Conservation (phyloP, 1,140 invertebrate species). For the Portunus trituberculatus region DNA sequence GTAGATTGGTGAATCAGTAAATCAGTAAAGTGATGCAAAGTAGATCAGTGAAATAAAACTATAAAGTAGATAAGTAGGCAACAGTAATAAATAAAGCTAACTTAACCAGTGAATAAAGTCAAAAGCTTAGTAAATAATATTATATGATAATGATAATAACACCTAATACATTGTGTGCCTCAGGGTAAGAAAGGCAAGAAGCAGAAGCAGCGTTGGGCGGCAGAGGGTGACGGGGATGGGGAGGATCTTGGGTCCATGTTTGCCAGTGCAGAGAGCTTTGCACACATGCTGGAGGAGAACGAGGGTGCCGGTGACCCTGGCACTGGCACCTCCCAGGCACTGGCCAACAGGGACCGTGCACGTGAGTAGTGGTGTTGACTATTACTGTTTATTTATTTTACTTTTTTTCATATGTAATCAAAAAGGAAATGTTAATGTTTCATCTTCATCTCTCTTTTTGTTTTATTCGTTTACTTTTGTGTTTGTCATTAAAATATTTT, state of each 20-base stretch:
- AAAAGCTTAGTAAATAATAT: too few relatives aligned
- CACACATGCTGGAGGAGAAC: slow-evolving; percentile 70
- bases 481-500: background rate
- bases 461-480: background rate
- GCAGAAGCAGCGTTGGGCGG: background rate
- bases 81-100: too few relatives aligned
- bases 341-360: slow-evolving; percentile 59
- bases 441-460: too few relatives aligned
- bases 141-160: too few relatives aligned
- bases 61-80: too few relatives aligned
- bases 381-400: background rate
- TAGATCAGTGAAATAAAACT: too few relatives aligned
- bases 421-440: too few relatives aligned
- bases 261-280: slow-evolving; percentile 64
- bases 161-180: background rate
- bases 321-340: slow-evolving; percentile 25
- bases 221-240: background rate
- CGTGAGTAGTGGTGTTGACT: slow-evolving; percentile 44
- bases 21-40: too few relatives aligned
- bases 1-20: too few relatives aligned
- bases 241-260: slow-evolving; percentile 57
- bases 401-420: background rate
- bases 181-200: background rate
- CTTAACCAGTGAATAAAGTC: too few relatives aligned
- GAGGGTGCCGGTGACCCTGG: slow-evolving; percentile 34